Percentiles rank a stretch among this genome's conserved stretches.
Conservation (phyloP, 2,113 vertebrate genomes). For the Gymnobelideus leadbeateri region DNA sequence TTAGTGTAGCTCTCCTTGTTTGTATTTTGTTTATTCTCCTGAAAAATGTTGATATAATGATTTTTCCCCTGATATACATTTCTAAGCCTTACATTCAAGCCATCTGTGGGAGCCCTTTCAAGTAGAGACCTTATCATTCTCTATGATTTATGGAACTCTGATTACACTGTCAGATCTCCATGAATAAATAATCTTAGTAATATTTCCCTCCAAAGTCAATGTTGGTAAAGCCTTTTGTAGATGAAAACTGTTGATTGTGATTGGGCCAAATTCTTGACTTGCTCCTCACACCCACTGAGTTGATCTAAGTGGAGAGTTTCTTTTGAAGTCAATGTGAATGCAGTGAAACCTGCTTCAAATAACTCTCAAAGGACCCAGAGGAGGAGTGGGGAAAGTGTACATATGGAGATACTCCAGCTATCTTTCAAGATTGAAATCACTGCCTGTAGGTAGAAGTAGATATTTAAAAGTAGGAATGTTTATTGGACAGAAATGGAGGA, state of each 20-base stretch:
- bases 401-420: background rate
- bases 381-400: background rate
- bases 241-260: conserved; percentile 10
- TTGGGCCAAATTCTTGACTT: background rate
- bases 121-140: conserved; percentile 14
- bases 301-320: background rate
- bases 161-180: background rate
- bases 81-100: background rate
- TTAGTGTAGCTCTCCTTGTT: background rate
- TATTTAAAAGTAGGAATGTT: background rate
- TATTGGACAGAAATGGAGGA: background rate
- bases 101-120: background rate
- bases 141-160: conserved; percentile 4
- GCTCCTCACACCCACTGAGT: background rate
- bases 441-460: background rate
- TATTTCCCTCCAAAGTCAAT: background rate
- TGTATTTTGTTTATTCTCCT: conserved; percentile 12
- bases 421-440: background rate
- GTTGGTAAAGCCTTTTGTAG: conserved; percentile 25
- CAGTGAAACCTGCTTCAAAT: background rate
- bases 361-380: conserved; percentile 1
- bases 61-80: background rate
- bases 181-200: conserved; percentile 43
- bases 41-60: background rate
- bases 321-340: background rate